Conservation (phyloP, 2,888 invertebrate species). For the Tachina fera region DNA sequence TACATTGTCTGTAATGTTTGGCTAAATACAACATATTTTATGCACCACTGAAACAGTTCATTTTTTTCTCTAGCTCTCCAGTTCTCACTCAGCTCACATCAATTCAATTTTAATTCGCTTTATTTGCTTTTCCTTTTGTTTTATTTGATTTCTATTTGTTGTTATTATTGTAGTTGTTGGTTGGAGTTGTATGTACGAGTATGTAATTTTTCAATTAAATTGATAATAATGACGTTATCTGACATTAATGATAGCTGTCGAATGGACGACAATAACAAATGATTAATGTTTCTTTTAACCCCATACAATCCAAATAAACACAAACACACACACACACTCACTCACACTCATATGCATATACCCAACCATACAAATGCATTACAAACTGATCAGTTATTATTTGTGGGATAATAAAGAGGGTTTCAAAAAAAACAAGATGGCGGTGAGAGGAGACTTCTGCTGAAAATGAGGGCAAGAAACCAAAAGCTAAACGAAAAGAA, state of each 20-base stretch:
- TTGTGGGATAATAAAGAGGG: conserved; percentile 14
- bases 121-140: conserved; percentile 38
- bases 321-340: background rate
- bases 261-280: conserved; percentile 72
- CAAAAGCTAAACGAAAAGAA: conserved; percentile 5
- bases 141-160: conserved; percentile 52
- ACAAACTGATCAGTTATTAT: conserved; percentile 13
- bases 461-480: conserved; percentile 45
- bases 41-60: conserved; percentile 54
- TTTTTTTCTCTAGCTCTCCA: conserved; percentile 23
- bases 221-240: conserved; percentile 72
- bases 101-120: conserved; percentile 22
- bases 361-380: background rate
- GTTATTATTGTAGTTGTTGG: conserved; percentile 46
- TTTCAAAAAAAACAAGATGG: conserved; percentile 59
- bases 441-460: conserved; percentile 3
- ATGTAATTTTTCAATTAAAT: conserved; percentile 71
- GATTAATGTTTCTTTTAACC: conserved; percentile 71
- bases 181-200: conserved; percentile 58
- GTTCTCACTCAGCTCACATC: background rate
- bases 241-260: conserved; percentile 72
- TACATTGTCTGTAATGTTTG: conserved; percentile 29
- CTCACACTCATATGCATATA: background rate
- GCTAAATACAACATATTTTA: conserved; percentile 61
- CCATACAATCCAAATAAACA: conserved; percentile 26